Conservation (phyloP, 1,140 invertebrate genomes). For the Neuroterus valhalla region DNA sequence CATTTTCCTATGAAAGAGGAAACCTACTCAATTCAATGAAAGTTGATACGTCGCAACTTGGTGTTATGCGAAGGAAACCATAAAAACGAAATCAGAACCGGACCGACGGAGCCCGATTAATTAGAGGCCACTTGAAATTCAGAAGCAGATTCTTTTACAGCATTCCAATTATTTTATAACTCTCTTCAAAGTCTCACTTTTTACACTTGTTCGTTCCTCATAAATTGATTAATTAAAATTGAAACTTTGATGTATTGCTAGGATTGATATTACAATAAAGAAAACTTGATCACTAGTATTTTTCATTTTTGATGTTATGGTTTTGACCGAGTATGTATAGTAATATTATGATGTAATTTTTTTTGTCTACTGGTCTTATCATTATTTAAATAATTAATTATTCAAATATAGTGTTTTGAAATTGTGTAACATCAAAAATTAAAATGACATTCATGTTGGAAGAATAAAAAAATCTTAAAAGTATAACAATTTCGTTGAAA, state of each 20-base stretch:
- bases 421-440: too few relatives aligned
- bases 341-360: too few relatives aligned
- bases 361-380: too few relatives aligned
- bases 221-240: conserved; percentile 16
- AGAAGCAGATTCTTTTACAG: conserved; percentile 19
- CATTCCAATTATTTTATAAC: conserved; percentile 21
- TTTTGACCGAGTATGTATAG: too few relatives aligned
- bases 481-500: too few relatives aligned
- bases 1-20: conserved; percentile 1
- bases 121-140: conserved; percentile 12
- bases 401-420: too few relatives aligned
- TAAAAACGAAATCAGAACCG: conserved; percentile 21
- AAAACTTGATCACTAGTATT: too few relatives aligned
- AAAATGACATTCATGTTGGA: too few relatives aligned
- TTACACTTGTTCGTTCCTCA: background rate
- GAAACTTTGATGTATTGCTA: background rate
- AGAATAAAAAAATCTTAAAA: too few relatives aligned
- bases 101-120: conserved; percentile 22
- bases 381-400: too few relatives aligned
- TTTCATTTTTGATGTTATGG: too few relatives aligned
- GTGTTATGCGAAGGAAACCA: conserved; percentile 19
- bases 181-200: conserved; percentile 12
- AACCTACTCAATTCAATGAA: background rate
- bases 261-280: background rate
- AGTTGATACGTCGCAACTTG: background rate